Conservation (phyloP, 2,888 invertebrate genomes). For the Acronicta aceris region DNA sequence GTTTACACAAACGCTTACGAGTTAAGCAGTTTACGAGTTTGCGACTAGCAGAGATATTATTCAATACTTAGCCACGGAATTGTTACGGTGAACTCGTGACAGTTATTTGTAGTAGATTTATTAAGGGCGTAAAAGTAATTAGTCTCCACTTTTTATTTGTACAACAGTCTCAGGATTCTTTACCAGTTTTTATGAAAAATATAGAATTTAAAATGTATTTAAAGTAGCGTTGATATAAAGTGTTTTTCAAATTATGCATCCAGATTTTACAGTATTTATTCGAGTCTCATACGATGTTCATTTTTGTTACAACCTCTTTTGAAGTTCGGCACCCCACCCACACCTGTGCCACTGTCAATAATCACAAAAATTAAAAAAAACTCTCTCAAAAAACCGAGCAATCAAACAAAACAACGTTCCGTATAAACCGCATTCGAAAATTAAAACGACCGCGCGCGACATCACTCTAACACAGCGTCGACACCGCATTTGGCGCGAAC, state of each 20-base stretch:
- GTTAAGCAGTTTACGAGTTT: conserved; percentile 82
- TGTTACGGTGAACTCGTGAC: conserved; percentile 14
- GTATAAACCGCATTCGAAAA: conserved; percentile 86
- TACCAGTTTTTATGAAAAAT: too few species aligned
- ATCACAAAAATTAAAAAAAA: conserved; percentile 44
- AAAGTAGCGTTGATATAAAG: neutral
- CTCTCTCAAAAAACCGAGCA: conserved; percentile 65
- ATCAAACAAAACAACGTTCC: conserved; percentile 78
- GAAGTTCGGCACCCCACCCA: conserved; percentile 44
- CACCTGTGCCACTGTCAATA: conserved; percentile 54
- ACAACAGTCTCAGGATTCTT: too few species aligned
- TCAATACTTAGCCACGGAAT: conserved; percentile 32
- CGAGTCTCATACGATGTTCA: conserved; percentile 38
- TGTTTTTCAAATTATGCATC: conserved; percentile 33
- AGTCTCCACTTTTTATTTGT: neutral
- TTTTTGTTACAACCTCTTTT: conserved; percentile 46
- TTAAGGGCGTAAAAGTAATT: too few species aligned
- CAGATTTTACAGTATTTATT: conserved; percentile 14
- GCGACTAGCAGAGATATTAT: conserved; percentile 47
- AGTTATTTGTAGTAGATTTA: neutral
- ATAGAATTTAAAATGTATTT: too few species aligned
- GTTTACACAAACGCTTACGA: conserved; percentile 87
- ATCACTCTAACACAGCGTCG: conserved; percentile 71
- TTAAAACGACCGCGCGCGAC: conserved; percentile 83
- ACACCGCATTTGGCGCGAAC: conserved; percentile 79